Base-by-base conservation (phyloP, 2,888 invertebrate genomes). In the Limulus polyphemus region DNA sequence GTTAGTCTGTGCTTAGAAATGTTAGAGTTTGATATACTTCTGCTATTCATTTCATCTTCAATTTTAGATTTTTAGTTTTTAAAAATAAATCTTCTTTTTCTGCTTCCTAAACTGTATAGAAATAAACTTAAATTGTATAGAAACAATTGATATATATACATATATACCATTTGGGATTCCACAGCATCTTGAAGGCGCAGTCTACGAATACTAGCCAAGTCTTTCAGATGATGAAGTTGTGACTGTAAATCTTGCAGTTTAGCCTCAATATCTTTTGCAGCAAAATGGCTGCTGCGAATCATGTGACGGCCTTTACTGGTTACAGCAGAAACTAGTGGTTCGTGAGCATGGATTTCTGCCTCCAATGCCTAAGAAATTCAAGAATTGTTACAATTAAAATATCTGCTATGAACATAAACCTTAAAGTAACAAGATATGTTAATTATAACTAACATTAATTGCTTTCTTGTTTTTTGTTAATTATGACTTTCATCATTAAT, bases 271-370 rank as follows among this genome's bases (percentile, higher is more conserved):
- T 86, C 82, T 1, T 82, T 78, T 0, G 86, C 79, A 1, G 92
- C 90, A 76, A 90, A 91, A 78, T 97, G 95, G 0, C 88, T 87
- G 69, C 87, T 85, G 4, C 87, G 81, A 5, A 88, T 80, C 83
- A 95, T 87, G 69, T 86, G 83, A 10, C 83, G 80, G 0, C 90
- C 91, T 64, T 91, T 82, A 13, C 81, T 82, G 0, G 84, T 78
- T 1, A 95, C 79, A 0, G 84, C 83, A 10, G 84, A 82, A 9
- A 94, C 84, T 0, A 90, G 82, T 0, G 92, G 88, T 75, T 95
- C 93, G 72, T 90, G 85, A 0, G 92, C 87, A 11, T 87, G 80
- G 11, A 94, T 80, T 74, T 97, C 95, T 0, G 90, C 87, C 75
- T 97, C 95, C 49, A 98, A 74, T 0, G 87, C 86, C 73, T 80